Evolutionary conservation across 2,797 vertebrate species (phyloP), one percentile per base, ranked within the genome.

Genomic region (Typhlichthys eigenmanni): DNA sequence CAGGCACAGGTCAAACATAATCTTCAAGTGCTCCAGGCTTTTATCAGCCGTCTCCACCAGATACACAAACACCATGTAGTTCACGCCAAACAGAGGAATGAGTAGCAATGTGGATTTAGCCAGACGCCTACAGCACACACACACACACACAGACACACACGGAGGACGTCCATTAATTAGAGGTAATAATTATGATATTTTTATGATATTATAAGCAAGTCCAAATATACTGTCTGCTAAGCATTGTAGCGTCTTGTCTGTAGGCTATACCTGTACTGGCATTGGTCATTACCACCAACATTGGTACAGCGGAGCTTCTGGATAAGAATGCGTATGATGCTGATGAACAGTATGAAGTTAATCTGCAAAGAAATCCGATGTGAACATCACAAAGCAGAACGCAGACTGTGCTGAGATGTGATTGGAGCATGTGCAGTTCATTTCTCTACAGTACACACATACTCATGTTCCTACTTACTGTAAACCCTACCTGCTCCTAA

Each of bases 31-130:
- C 14, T 87, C 74, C 72, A 93, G 87, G 83, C 81, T 85, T 14
- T 81, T 71, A 17, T 82, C 68, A 0, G 34, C 60, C 6, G 83
- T 84, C 0, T 94, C 89, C 83, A 83, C 74, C 73, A 91, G 62
- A 64, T 95, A 95, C 55, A 95, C 93, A 49, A 98, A 97, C 68
- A 97, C 90, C 70, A 96, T 85, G 59, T 98, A 97, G 91, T 98
- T 94, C 43, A 95, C 82, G 12, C 96, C 97, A 10, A 98, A 98
- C 57, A 98, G 91, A 0, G 96, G 96, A 73, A 98, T 96, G 58
- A 98, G 91, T 84, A 98, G 82, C 72, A 98, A 89, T 0, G 96
- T 98, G 57, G 97, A 98, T 87, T 97, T 98, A 13, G 96, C 91
- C 72, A 98, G 93, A 67, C 96, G 94, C 87, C 97, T 98, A 63